Evolutionary conservation across 2,888 invertebrate genomes (phyloP), one percentile per base, ranked within the genome.

Genomic region (Polydrusus tereticollis): DNA sequence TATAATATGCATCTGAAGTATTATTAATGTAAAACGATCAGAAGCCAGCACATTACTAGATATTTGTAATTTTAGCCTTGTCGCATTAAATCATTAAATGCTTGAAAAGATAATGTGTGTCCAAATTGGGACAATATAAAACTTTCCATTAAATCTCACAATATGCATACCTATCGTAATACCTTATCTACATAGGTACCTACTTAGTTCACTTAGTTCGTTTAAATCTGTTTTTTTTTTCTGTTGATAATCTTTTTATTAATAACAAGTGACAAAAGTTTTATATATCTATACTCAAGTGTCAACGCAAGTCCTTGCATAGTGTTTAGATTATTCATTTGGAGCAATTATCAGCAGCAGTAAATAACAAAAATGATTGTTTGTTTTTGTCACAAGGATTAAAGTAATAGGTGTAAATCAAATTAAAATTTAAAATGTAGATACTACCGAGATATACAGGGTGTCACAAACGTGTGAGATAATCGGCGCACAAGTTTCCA

Each of bases 331-430:
- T 36, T 55, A 47, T 45, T 58, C 63, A 69, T 69, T 69, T 64
- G 63, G 69, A 45, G 47, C 69, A 69, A 69, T 69, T 69, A 69
- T 69, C 69, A 69, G 63, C 21, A 23, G 47, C 63, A 43, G 69
- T 69, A 69, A 69, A 69, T 64, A 69, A 69, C 63, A 57, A 38
- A 45, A 58, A 14, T 62, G 16, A 23, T 5, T 62, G 57, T 69
- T 63, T 69, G 69, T 47, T 58, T 64, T 57, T 69, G 63, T 69
- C 69, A 69, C 69, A 69, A 62, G 63, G 45, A 47, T 63, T 59
- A 62, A 29, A 55, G n/a, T 62, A 59, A 50, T 59, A 69, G 62
- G 50, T 69, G 52, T 36, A 69, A 69, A 69, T 41, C 23, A 64
- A 64, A 52, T 23, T 50, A 64, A 52, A 52, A 23, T 55, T 26